Conservation (phyloP, 2,888 invertebrate genomes). For the Trichogramma dendrolimi region DNA sequence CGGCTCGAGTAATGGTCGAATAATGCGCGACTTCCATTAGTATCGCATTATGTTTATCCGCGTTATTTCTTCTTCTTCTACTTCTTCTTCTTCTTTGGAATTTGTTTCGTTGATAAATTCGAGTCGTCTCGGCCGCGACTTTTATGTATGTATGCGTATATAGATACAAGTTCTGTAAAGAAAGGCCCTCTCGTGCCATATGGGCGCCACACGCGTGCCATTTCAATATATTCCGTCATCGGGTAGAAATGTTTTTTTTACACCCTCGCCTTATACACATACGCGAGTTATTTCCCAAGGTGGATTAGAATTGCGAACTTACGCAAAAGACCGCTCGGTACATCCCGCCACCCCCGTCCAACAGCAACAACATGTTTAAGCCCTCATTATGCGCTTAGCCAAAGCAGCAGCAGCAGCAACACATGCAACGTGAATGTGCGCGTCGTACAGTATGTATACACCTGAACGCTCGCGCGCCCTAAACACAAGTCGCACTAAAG, state of each 20-base stretch:
- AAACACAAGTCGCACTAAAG: conserved; percentile 27
- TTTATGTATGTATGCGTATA: too few relatives aligned
- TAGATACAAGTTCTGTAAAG: too few relatives aligned
- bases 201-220: too few relatives aligned
- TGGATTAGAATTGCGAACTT: conserved; percentile 21
- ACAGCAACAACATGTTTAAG: too few relatives aligned
- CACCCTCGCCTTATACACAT: background rate
- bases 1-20: conserved; percentile 4
- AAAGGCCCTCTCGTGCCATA: too few relatives aligned
- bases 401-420: too few relatives aligned
- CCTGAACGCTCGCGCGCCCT: conserved; percentile 5
- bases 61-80: conserved; percentile 1
- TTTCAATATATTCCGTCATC: background rate
- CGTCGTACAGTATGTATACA: too few relatives aligned
- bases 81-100: background rate
- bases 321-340: conserved; percentile 21
- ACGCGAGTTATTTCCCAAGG: conserved; percentile 9
- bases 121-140: too few relatives aligned
- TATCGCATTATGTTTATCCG: conserved; percentile 20
- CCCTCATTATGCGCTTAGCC: too few relatives aligned
- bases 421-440: too few relatives aligned
- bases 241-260: too few relatives aligned
- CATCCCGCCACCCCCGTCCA: too few relatives aligned
- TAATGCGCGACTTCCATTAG: conserved; percentile 24
- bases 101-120: background rate